phyloP scores from a whole-genome alignment of 2,113 vertebrate genomes.

The Scatophagus argus region DNA sequence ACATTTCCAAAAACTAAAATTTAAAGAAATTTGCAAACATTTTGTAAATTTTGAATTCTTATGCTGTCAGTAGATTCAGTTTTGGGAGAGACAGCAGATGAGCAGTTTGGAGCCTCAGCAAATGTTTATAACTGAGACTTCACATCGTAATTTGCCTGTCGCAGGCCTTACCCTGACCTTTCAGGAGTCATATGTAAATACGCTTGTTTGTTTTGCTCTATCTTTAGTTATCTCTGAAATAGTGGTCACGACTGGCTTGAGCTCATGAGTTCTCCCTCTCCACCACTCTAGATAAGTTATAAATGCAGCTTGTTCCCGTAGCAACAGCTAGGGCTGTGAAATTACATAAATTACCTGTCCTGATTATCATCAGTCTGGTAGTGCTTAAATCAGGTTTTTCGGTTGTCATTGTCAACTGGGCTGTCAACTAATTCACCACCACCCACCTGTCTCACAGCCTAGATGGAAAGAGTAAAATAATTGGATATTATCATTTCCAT shows the following conservation, averaged over 20 bases:
- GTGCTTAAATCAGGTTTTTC: constrained; percentile 44
- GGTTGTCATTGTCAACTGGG: constrained; percentile 64
- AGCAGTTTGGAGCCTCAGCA: background rate
- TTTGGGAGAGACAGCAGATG: background rate
- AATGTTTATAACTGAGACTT: background rate
- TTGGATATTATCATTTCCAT: constrained; percentile 72
- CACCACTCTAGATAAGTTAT: constrained; percentile 66
- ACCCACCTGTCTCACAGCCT: constrained; percentile 61
- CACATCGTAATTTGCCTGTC: background rate
- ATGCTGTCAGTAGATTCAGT: background rate
- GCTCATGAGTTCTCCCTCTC: constrained; percentile 38
- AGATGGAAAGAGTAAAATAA: constrained; percentile 62
- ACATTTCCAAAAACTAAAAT: background rate
- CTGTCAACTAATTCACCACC: constrained; percentile 62
- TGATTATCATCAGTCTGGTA: constrained; percentile 73
- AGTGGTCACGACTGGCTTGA: constrained; percentile 61
- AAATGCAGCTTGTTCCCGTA: constrained; percentile 80
- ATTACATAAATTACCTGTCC: constrained; percentile 83
- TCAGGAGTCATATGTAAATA: constrained; percentile 29
- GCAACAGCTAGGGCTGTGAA: constrained; percentile 79
- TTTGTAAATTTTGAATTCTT: background rate
- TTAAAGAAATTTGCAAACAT: background rate
- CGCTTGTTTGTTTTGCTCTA: constrained; percentile 28
- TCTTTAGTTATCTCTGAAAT: constrained; percentile 43
- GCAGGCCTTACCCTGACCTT: constrained; percentile 27